Conservation (phyloP, 2,113 vertebrate species). For the Odocoileus virginianus region DNA sequence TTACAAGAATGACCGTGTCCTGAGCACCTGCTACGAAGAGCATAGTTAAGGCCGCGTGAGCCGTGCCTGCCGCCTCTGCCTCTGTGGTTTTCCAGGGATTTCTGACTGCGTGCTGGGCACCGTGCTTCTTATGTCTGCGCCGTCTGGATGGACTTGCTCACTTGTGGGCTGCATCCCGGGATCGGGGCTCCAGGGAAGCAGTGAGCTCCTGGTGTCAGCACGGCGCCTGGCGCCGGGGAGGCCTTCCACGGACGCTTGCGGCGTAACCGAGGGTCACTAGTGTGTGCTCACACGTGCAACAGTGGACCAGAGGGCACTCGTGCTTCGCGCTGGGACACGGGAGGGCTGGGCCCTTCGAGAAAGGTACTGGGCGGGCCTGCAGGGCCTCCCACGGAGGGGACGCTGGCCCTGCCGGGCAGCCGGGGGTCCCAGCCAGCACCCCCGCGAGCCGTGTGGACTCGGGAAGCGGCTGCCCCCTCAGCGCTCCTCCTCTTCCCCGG, state of each 20-base stretch:
- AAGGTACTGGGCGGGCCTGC: background rate
- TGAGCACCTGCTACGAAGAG: accelerated
- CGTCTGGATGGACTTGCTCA: background rate
- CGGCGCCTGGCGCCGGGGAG: background rate
- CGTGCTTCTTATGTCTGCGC: accelerated
- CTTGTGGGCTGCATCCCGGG: background rate
- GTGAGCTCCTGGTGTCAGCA: background rate
- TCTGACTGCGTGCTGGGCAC: background rate
- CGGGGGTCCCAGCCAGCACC: background rate
- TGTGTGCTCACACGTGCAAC: background rate
- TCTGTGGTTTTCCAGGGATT: accelerated
- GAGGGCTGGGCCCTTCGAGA: background rate
- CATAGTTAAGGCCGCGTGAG: background rate
- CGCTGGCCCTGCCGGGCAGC: accelerated
- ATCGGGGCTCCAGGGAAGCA: accelerated
- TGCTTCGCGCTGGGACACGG: accelerated
- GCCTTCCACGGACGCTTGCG: accelerated
- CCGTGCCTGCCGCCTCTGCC: background rate
- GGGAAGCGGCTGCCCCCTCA: background rate
- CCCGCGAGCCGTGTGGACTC: background rate
- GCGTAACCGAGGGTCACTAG: accelerated
- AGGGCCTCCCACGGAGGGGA: accelerated
- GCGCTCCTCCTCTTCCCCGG: background rate
- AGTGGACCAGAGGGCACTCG: background rate
- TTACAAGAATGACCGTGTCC: background rate